Base-by-base conservation (phyloP, 2,888 invertebrate species). In the Oegoconia quadripuncta region DNA sequence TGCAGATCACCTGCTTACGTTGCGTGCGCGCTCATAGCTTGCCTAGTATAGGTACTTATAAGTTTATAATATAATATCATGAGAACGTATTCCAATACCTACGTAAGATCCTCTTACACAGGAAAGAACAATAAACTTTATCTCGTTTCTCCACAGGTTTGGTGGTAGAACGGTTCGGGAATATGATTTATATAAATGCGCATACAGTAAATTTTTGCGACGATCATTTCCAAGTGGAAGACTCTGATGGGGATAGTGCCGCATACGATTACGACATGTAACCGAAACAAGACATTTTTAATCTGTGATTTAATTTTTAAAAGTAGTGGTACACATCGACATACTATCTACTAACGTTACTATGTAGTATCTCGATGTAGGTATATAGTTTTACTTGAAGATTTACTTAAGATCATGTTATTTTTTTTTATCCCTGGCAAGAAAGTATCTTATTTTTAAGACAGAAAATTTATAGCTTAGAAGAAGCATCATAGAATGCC, bases 261-360 rank as follows among this genome's bases (percentile, higher is more conserved):
- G 88, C 88, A 51, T 75, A 60, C 48, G 88, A 88, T 60, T 42
- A 42, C 18, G 87, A 88, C 37, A 86, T 86, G 52, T 82, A 64
- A 64, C 36, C 37, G 6, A 23, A 25, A 1, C 23, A n/a, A 16
- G n/a, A 13, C 26, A 34, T 42, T 8, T 33, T 18, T 15, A 6
- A 36, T 22, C 22, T 27, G 28, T 39, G 30, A 39, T 33, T 12
- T 31, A 12, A 5, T 18, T 6, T n/a, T 6, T 15, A 16, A 6
- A 25, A n/a, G n/a, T 23, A 23, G 23, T 23, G n/a, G n/a, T n/a
- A 7, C 13, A 13, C 11, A 27, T 12, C 13, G 27, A n/a, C n/a
- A n/a, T n/a, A n/a, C n/a, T n/a, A n/a, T n/a, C n/a, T n/a, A n/a
- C n/a, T n/a, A n/a, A n/a, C n/a, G n/a, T n/a, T n/a, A n/a, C n/a